These are phyloP conservation scores for Intellagama lesueurii DNA, from an alignment of 2,797 vertebrate species.

Conservation along the genomic window DNA sequence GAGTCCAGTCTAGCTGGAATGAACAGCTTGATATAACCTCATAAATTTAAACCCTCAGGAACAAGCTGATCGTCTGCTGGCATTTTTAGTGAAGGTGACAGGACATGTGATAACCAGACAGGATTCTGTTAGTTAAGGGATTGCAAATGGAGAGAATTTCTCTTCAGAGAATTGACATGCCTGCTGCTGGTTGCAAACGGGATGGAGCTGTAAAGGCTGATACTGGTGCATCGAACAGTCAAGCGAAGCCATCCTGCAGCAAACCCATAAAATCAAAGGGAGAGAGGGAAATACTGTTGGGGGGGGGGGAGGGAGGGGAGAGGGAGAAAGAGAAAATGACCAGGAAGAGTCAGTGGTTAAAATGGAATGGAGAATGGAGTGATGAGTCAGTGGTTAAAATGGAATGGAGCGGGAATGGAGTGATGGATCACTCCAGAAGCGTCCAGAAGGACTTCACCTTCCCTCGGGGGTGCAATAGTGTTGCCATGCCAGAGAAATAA, in stretches of 20 bases:
- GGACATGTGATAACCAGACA: neutral
- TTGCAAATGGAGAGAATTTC: neutral
- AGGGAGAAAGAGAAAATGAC: neutral
- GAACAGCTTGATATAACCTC: too few relatives aligned
- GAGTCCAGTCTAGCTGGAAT: too few relatives aligned
- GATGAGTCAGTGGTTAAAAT: neutral
- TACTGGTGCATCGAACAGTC: neutral
- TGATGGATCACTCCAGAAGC: neutral
- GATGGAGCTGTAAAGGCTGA: neutral
- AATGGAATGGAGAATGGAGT: neutral
- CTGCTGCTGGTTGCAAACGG: neutral
- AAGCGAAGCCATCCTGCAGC: neutral
- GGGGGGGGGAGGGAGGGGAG: neutral
- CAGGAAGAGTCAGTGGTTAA: neutral
- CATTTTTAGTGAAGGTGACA: neutral
- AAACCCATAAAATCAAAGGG: too few relatives aligned
- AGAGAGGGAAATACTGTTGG: too few relatives aligned
- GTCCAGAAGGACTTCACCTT: neutral
- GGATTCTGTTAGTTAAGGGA: neutral
- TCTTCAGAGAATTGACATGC: neutral
- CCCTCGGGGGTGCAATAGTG: neutral
- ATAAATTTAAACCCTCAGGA: neutral
- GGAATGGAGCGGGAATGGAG: neutral
- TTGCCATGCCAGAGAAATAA: neutral
- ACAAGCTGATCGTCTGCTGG: neutral